Conservation (phyloP, 2,888 invertebrate genomes). For the Athripsodes cinereus region DNA sequence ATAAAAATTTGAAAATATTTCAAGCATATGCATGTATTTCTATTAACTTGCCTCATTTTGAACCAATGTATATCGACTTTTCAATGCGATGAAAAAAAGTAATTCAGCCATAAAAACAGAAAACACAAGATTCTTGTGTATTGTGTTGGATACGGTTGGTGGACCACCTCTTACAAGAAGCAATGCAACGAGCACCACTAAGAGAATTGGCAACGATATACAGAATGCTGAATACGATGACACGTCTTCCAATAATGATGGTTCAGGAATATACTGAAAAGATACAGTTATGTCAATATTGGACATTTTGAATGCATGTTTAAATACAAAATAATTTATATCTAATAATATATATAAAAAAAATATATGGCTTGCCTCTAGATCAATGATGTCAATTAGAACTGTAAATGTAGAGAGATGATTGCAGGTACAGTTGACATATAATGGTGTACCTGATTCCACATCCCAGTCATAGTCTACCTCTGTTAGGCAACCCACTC, state of each 20-base stretch:
- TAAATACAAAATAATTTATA: neutral
- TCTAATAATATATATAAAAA: neutral
- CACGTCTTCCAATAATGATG: slow-evolving; percentile 77
- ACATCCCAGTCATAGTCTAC: slow-evolving; percentile 60
- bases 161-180: slow-evolving; percentile 75
- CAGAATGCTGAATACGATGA: slow-evolving; percentile 86
- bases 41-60: slow-evolving; percentile 63
- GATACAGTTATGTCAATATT: neutral
- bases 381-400: slow-evolving; percentile 82
- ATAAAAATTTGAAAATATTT: neutral
- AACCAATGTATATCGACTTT: slow-evolving; percentile 71
- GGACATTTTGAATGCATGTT: too few species aligned
- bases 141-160: slow-evolving; percentile 87
- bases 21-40: too few species aligned
- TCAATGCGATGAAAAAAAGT: slow-evolving; percentile 80
- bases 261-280: slow-evolving; percentile 73
- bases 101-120: slow-evolving; percentile 83
- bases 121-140: slow-evolving; percentile 89
- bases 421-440: slow-evolving; percentile 88
- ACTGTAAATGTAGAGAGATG: slow-evolving; percentile 90
- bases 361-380: slow-evolving; percentile 55
- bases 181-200: slow-evolving; percentile 73
- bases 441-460: slow-evolving; percentile 51
- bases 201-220: slow-evolving; percentile 73
- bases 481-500: slow-evolving; percentile 83